Base-by-base conservation (phyloP, 2,797 vertebrate species). In the Tolypeutes matacus region DNA sequence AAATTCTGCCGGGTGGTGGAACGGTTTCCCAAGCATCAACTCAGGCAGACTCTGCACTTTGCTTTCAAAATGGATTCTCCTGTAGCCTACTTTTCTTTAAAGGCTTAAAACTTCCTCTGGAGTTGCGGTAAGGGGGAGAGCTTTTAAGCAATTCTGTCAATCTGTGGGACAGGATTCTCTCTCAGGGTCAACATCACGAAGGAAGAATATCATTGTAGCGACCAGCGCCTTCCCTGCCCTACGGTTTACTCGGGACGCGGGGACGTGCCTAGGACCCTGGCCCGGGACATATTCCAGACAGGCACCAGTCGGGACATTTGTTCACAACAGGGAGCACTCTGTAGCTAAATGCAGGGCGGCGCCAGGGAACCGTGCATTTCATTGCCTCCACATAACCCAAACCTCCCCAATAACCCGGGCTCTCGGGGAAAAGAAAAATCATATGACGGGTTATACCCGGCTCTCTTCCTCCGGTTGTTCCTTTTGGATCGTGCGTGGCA, bases 361-460 rank as follows among this genome's bases (percentile, higher is more conserved):
- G 73, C 36, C 90, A 92, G 78, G 77, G 46, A 87, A 91, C 53
- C 89, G 60, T 49, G 84, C 94, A 86, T 90, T 97, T 96, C 86
- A 97, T 88, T 97, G 46, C 3, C 83, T 49, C 51, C 89, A 93
- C 72, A 46, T 67, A 94, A 86, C 60, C 34, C 64, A 34, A 95
- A 92, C 53, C 25, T 62, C 1, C 86, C n/a, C 70, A 83, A 83
- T 76, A 86, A 92, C 65, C 84, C 82, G 53, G 80, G 91, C 42
- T 90, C 91, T 83, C 76, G 86, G 89, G 89, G 84, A 64, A 77
- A 53, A 18, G 72, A 51, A 46, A 95, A 96, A 89, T 92, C 91
- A 82, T 21, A 83, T 53, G 90, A 77, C 15, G 69, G 53, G 49
- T 82, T 89, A 62, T 88, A 95, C 83, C 64, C 31, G 15, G 78